phyloP scores from a whole-genome alignment of 2,113 vertebrate species.

The Chroicocephalus ridibundus region DNA sequence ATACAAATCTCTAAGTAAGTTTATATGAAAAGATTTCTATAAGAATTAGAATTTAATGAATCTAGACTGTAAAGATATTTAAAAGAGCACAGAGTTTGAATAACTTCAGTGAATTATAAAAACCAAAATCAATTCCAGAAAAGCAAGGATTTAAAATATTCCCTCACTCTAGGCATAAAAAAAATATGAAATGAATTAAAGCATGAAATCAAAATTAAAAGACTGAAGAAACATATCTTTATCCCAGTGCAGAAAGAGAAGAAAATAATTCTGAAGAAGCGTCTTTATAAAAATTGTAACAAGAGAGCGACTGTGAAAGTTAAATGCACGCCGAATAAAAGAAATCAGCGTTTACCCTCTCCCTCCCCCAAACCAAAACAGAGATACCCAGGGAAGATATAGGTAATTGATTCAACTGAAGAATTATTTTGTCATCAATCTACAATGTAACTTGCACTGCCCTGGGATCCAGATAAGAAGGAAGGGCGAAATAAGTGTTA shows the following conservation, averaged over 20 bases:
- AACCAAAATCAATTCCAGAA: neutral
- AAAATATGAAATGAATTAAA: neutral
- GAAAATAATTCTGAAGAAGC: neutral
- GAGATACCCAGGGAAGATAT: neutral
- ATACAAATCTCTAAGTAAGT: neutral
- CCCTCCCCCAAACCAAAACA: neutral
- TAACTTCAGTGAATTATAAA: neutral
- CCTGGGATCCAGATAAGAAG: neutral
- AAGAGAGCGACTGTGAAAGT: neutral
- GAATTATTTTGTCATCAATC: slow-evolving; percentile 22
- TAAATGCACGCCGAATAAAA: neutral
- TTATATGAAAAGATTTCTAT: neutral
- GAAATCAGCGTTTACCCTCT: neutral
- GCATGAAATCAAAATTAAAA: neutral
- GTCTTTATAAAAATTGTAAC: neutral
- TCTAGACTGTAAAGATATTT: neutral
- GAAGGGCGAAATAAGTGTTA: neutral
- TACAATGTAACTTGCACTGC: neutral
- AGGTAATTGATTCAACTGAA: neutral
- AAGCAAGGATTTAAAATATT: neutral
- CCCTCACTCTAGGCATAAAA: neutral
- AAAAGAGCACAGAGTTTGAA: neutral
- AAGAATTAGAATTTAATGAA: neutral
- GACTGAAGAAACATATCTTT: neutral
- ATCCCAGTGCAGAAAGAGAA: neutral